A percentile compares a stretch with the other conserved stretches of the same genome.
Conservation (phyloP, 2,113 vertebrate genomes). For the Rhineura floridana region DNA sequence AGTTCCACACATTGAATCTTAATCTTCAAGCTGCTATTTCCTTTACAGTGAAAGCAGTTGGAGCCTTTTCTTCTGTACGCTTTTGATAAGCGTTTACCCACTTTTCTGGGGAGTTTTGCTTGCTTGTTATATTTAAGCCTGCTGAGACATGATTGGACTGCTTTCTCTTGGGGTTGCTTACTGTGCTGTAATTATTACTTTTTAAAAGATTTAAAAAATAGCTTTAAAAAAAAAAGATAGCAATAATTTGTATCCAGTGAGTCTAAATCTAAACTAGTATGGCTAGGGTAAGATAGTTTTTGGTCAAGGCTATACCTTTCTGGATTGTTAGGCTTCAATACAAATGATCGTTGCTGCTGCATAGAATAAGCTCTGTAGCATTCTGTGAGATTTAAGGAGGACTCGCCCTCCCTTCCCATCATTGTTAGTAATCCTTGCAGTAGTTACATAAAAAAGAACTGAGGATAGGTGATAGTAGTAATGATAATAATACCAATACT, state of each 20-base stretch:
- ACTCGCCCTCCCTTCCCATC: too few relatives aligned
- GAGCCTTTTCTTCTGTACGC: neutral
- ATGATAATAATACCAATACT: too few relatives aligned
- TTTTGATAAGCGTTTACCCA: neutral
- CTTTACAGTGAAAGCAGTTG: slow-evolving; percentile 11
- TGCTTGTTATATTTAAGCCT: neutral
- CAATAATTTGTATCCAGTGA: accelerated
- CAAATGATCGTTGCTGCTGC: neutral
- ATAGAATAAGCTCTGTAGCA: neutral
- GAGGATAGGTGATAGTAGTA: too few relatives aligned
- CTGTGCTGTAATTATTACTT: neutral
- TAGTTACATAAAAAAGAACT: too few relatives aligned
- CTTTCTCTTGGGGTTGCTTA: neutral
- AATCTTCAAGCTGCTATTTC: neutral
- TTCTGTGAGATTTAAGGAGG: neutral
- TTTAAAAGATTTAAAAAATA: neutral
- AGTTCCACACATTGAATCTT: neutral
- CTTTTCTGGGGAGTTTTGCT: neutral
- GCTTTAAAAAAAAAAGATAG: neutral
- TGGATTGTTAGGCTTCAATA: neutral
- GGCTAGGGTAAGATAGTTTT: neutral
- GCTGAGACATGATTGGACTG: neutral
- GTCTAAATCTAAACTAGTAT: neutral
- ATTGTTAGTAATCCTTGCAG: neutral
- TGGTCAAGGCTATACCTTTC: neutral